Evolutionary conservation across 1,140 invertebrate genomes (phyloP).

Genomic region (Psilanteris sp.): DNA sequence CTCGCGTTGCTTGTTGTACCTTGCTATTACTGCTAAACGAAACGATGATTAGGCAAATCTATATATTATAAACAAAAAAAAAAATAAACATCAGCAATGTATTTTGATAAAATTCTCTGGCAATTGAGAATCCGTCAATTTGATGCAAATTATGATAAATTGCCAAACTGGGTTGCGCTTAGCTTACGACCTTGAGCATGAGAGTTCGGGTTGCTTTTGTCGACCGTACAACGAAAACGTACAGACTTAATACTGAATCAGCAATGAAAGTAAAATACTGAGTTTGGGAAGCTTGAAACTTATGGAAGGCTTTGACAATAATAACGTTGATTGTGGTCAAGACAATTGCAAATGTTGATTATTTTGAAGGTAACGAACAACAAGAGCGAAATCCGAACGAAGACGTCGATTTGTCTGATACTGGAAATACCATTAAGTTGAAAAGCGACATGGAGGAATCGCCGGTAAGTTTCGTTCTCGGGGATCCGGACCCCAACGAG

Average conservation of each 20-base stretch:
- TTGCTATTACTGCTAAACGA: neutral
- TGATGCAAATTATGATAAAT: too few relatives aligned
- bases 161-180: too few relatives aligned
- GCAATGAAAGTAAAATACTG: too few relatives aligned
- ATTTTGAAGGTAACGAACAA: constrained; percentile 57
- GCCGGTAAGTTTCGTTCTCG: constrained; percentile 79
- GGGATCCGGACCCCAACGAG: constrained; percentile 75
- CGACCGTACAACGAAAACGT: too few relatives aligned
- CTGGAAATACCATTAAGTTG: constrained; percentile 1
- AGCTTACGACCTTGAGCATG: too few relatives aligned
- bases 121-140: too few relatives aligned
- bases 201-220: too few relatives aligned
- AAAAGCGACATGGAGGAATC: constrained; percentile 69
- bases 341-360: constrained; percentile 29
- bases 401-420: constrained; percentile 17
- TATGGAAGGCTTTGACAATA: neutral
- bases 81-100: too few relatives aligned
- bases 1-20: constrained; percentile 7
- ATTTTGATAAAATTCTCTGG: too few relatives aligned
- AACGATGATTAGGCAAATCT: constrained; percentile 23
- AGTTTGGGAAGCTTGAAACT: neutral
- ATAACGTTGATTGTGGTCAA: neutral
- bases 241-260: too few relatives aligned
- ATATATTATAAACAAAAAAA: too few relatives aligned
- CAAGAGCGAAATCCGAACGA: constrained; percentile 19